A percentile compares a stretch with the other conserved stretches of the same genome.
Evolutionary conservation across 1,140 invertebrate species (phyloP).

Genomic region (Drosophila littoralis): DNA sequence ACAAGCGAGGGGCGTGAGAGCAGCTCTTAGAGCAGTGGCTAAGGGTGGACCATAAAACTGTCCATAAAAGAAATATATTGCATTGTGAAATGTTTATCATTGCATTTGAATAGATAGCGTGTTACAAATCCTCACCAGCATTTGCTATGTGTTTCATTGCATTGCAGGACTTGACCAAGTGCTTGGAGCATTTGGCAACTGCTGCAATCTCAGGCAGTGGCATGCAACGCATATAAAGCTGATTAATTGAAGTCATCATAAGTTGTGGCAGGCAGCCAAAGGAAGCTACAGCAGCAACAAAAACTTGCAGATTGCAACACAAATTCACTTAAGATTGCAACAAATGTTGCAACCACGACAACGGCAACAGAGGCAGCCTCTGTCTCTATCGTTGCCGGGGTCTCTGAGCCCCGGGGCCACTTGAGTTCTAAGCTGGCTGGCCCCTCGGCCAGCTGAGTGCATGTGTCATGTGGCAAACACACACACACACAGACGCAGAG

Average conservation of each 20-base stretch:
- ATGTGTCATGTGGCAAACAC: constrained; percentile 48
- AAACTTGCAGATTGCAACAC: constrained; percentile 69
- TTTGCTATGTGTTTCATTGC: not conserved
- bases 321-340: constrained; percentile 80
- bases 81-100: no score
- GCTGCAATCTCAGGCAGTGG: constrained; percentile 62
- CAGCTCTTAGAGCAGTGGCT: not conserved
- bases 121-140: not conserved
- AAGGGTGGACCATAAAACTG: constrained; percentile 10
- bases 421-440: constrained; percentile 42
- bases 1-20: constrained; percentile 8
- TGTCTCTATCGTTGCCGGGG: constrained; percentile 21
- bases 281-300: constrained; percentile 42
- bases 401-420: constrained; percentile 43
- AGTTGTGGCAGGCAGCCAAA: constrained; percentile 62
- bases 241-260: constrained; percentile 80
- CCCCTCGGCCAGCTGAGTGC: constrained; percentile 49
- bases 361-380: constrained; percentile 21
- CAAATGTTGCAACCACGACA: constrained; percentile 32
- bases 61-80: not conserved
- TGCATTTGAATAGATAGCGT: no score
- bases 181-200: not conserved
- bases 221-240: constrained; percentile 66
- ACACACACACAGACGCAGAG: constrained; percentile 7
- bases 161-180: constrained; percentile 17